These are phyloP conservation scores for Taurulus bubalis DNA, from an alignment of 2,113 vertebrate genomes.

Conservation along the genomic window DNA sequence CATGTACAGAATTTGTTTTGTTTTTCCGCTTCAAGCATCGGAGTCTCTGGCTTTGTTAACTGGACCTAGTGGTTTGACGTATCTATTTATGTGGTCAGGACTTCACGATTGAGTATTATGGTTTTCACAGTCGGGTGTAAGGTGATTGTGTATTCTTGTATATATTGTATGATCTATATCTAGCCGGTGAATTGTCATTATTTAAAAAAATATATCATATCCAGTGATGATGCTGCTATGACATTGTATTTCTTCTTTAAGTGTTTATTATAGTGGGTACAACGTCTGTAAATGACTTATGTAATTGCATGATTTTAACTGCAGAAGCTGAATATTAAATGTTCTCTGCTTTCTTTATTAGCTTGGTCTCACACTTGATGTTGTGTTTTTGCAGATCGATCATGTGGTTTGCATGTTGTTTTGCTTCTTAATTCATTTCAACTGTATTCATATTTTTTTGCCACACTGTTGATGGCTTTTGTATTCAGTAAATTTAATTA, in stretches of 20 bases:
- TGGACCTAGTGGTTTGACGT: slow-evolving; percentile 40
- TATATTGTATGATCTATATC: slow-evolving; percentile 53
- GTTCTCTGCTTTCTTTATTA: slow-evolving; percentile 45
- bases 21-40: slow-evolving; percentile 31
- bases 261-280: slow-evolving; percentile 26
- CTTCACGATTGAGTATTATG: slow-evolving; percentile 38
- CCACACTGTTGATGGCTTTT: slow-evolving; percentile 46
- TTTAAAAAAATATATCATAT: slow-evolving; percentile 27
- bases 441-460: slow-evolving; percentile 17
- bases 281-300: slow-evolving; percentile 18
- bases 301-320: slow-evolving; percentile 53
- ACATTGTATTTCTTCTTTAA: slow-evolving; percentile 24
- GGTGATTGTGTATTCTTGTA: slow-evolving; percentile 60
- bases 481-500: slow-evolving; percentile 45
- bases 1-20: slow-evolving; percentile 26
- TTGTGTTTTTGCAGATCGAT: slow-evolving; percentile 41
- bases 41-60: slow-evolving; percentile 24
- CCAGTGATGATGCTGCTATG: slow-evolving; percentile 37
- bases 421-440: slow-evolving; percentile 28
- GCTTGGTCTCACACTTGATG: slow-evolving; percentile 32
- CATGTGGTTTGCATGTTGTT: slow-evolving; percentile 32
- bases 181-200: slow-evolving; percentile 26
- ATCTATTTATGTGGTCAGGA: slow-evolving; percentile 42
- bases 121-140: slow-evolving; percentile 55
- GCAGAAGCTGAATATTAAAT: slow-evolving; percentile 29